Evolutionary conservation across 2,888 invertebrate species (phyloP).

Genomic region (Rhabditoides inermis): DNA sequence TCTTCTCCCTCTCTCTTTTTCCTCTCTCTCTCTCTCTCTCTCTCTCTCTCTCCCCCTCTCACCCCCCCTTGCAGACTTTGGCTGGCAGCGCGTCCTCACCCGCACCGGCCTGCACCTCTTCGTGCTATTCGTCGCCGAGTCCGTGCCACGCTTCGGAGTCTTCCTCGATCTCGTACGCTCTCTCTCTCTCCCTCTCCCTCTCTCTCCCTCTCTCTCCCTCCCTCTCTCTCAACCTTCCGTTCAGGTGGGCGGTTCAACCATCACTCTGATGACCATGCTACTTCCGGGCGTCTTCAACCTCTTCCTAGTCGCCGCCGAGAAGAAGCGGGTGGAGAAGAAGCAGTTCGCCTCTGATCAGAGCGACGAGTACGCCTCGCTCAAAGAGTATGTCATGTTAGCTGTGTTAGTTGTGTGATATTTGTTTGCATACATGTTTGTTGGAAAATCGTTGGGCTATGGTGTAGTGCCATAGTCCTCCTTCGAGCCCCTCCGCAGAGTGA

Average conservation of each 20-base stretch:
- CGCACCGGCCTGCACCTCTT: too few relatives aligned
- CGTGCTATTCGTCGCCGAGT: neutral
- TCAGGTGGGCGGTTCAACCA: constrained; percentile 31
- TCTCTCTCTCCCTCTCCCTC: neutral
- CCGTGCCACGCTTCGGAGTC: too few relatives aligned
- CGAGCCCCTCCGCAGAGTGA: too few relatives aligned
- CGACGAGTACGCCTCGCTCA: constrained; percentile 7
- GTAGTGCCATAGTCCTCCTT: too few relatives aligned
- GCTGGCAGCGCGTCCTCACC: neutral
- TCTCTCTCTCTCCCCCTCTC: neutral
- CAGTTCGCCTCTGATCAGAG: constrained; percentile 12
- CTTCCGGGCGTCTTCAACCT: constrained; percentile 31
- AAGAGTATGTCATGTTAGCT: too few relatives aligned
- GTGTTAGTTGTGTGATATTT: too few relatives aligned
- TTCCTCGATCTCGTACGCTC: too few relatives aligned
- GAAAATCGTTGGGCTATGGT: too few relatives aligned
- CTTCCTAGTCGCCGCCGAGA: constrained; percentile 8
- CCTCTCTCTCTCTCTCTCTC: neutral
- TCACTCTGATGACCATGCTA: constrained; percentile 33
- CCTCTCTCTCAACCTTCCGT: neutral
- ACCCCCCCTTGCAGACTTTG: neutral
- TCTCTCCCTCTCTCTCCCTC: neutral
- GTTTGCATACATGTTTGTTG: too few relatives aligned
- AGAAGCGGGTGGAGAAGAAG: constrained; percentile 4
- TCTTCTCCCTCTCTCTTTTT: neutral